phyloP scores from a whole-genome alignment of 2,888 invertebrate species.

The Cryptocephalus moraei region DNA sequence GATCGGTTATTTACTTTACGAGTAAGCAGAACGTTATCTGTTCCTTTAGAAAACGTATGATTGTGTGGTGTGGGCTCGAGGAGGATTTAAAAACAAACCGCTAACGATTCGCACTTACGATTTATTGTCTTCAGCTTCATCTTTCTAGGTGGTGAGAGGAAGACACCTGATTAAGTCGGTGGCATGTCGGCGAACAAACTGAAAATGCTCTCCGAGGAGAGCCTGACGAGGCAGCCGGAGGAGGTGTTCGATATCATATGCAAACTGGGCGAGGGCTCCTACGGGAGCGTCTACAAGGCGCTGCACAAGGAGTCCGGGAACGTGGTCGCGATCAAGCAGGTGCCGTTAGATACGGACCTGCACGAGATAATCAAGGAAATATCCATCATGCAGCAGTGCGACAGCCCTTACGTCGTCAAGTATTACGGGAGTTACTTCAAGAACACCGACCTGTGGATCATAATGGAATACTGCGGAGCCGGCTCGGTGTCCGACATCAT shows the following conservation, averaged over 20 bases:
- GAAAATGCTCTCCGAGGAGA: constrained; percentile 93
- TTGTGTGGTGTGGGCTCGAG: too few relatives aligned
- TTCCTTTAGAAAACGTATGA: too few relatives aligned
- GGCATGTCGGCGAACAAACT: constrained; percentile 41
- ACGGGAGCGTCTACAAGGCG: constrained; percentile 97
- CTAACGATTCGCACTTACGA: constrained; percentile 5
- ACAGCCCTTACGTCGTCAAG: constrained; percentile 97
- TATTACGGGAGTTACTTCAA: constrained; percentile 99
- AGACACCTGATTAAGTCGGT: not conserved
- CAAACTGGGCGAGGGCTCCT: constrained; percentile 95
- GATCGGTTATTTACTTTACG: too few relatives aligned
- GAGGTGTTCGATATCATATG: constrained; percentile 99
- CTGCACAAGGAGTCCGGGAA: constrained; percentile 96
- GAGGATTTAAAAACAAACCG: too few relatives aligned
- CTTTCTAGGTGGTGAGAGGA: constrained; percentile 13
- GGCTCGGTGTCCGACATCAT: constrained; percentile 99
- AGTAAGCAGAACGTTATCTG: too few relatives aligned
- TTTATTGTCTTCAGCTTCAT: constrained; percentile 18
- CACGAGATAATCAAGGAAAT: constrained; percentile 99
- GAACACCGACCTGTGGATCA: constrained; percentile 98
- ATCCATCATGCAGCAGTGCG: constrained; percentile 99
- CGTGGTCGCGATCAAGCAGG: constrained; percentile 94
- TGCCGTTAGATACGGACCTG: constrained; percentile 96
- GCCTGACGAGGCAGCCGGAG: constrained; percentile 92
- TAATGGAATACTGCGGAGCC: constrained; percentile 99